These are phyloP conservation scores for Anaspis maculata DNA, from an alignment of 2,888 invertebrate species.

Conservation along the genomic window DNA sequence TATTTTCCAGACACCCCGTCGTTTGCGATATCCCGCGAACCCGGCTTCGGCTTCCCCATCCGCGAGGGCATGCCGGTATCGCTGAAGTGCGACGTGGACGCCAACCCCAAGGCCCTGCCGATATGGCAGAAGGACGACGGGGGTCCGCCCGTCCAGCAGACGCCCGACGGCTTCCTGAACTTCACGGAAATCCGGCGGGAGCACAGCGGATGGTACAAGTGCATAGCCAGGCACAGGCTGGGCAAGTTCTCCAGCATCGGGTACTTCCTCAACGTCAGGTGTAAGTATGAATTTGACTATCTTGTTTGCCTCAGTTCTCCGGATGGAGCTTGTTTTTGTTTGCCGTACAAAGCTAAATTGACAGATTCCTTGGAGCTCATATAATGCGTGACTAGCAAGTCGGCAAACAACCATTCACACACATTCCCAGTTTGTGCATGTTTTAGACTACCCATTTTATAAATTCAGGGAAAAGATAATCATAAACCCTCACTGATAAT, in stretches of 20 bases:
- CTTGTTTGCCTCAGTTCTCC: too few relatives aligned
- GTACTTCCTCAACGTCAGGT: conserved; percentile 80
- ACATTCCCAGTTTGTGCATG: too few relatives aligned
- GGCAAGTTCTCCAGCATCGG: conserved; percentile 84
- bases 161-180: conserved; percentile 73
- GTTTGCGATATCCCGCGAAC: conserved; percentile 85
- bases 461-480: too few relatives aligned
- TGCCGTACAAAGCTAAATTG: conserved; percentile 1
- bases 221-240: conserved; percentile 74
- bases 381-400: too few relatives aligned
- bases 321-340: background rate
- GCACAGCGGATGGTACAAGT: conserved; percentile 91
- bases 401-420: too few relatives aligned
- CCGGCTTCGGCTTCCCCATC: conserved; percentile 86
- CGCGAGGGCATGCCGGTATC: conserved; percentile 83
- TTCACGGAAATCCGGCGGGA: conserved; percentile 70
- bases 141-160: conserved; percentile 53
- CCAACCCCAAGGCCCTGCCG: conserved; percentile 80
- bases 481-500: too few relatives aligned
- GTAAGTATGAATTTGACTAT: conserved; percentile 58
- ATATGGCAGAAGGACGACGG: conserved; percentile 63
- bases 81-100: conserved; percentile 86
- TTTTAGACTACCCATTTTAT: too few relatives aligned
- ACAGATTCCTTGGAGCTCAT: background rate
- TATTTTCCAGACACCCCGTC: conserved; percentile 74